A percentile compares a stretch with the other conserved stretches of the same genome.
Conservation (phyloP, 2,797 vertebrate genomes). For the Borostomias antarcticus region DNA sequence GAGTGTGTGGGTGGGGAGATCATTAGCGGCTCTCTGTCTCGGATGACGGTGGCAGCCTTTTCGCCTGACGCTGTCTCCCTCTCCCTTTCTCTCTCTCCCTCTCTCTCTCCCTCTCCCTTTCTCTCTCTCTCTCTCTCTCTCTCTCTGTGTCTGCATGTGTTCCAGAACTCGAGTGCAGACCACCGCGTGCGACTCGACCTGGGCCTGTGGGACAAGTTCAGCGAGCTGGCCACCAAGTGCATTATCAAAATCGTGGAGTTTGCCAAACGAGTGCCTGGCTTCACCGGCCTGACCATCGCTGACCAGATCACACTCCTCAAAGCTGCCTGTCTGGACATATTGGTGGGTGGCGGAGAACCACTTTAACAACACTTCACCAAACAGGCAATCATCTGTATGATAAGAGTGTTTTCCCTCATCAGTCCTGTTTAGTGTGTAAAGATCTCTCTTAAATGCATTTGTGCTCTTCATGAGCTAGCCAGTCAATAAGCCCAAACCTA, state of each 20-base stretch:
- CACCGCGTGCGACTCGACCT: slow-evolving; percentile 94
- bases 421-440: slow-evolving; percentile 10
- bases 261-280: slow-evolving; percentile 96
- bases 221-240: slow-evolving; percentile 99
- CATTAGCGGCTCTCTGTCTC: slow-evolving; percentile 54
- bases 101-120: slow-evolving; percentile 16
- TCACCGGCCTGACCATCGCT: slow-evolving; percentile 93
- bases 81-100: slow-evolving; percentile 6
- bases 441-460: neutral
- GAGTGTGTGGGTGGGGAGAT: slow-evolving; percentile 41
- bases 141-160: slow-evolving; percentile 12
- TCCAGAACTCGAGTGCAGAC: slow-evolving; percentile 94
- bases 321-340: slow-evolving; percentile 96
- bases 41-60: slow-evolving; percentile 38
- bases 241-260: slow-evolving; percentile 99
- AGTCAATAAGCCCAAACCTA: slow-evolving; percentile 32
- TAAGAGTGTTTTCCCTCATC: neutral
- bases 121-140: neutral
- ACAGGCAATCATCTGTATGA: neutral
- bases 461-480: neutral
- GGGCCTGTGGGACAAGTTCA: slow-evolving; percentile 98
- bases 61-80: slow-evolving; percentile 18
- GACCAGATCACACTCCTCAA: slow-evolving; percentile 98
- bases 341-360: slow-evolving; percentile 78
- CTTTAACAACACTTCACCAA: neutral